These are phyloP conservation scores for Spicauda simplicius DNA, from an alignment of 2,888 invertebrate genomes.

Conservation along the genomic window DNA sequence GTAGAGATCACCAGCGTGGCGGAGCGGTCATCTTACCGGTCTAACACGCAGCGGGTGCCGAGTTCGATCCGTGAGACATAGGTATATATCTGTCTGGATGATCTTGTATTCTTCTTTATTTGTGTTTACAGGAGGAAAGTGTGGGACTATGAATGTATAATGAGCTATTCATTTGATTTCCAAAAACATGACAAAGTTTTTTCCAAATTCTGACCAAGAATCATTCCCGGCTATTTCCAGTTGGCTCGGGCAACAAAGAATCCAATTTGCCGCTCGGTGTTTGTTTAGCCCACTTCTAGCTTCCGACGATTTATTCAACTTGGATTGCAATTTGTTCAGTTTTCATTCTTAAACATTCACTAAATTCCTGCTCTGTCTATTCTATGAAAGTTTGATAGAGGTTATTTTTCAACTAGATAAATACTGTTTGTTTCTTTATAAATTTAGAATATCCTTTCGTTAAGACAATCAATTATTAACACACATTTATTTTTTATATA, in stretches of 20 bases:
- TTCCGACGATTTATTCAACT: slow-evolving; percentile 8
- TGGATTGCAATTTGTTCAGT: slow-evolving; percentile 10
- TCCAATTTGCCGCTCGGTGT: slow-evolving; percentile 13
- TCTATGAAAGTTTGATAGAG: background rate
- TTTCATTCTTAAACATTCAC: background rate
- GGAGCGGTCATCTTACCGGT: no score
- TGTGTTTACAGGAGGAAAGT: no score
- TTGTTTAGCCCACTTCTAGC: slow-evolving; percentile 18
- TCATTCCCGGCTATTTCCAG: slow-evolving; percentile 1
- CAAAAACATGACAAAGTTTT: background rate
- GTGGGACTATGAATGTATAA: no score
- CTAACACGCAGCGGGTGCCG: no score
- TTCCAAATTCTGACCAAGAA: background rate
- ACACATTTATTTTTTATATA: no score
- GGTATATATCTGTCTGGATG: no score
- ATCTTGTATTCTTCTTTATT: no score
- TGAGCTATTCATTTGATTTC: no score
- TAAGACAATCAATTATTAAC: no score
- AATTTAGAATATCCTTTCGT: background rate
- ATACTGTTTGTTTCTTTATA: background rate
- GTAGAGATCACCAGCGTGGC: no score
- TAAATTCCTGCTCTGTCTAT: background rate
- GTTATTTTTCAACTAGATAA: background rate
- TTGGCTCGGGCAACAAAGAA: slow-evolving; percentile 5
- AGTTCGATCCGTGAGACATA: no score